Evolutionary conservation across 2,888 invertebrate genomes (phyloP).

Genomic region (Drosophila eohydei): DNA sequence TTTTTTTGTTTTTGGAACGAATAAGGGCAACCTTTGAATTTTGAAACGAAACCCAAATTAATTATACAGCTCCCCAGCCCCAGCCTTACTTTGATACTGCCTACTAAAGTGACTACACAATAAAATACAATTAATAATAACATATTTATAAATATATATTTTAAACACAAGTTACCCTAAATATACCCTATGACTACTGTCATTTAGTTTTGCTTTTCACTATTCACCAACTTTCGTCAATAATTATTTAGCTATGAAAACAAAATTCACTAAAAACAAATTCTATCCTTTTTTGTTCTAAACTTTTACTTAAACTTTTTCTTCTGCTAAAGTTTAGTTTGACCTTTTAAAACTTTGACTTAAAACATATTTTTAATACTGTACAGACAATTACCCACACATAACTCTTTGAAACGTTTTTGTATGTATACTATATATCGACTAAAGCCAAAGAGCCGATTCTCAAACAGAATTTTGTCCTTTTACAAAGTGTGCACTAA

Average conservation of each 20-base stretch:
- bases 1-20: slow-evolving; percentile 8
- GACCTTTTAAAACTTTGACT: slow-evolving; percentile 48
- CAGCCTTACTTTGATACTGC: slow-evolving; percentile 9
- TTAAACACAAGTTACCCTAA: slow-evolving; percentile 41
- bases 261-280: slow-evolving; percentile 37
- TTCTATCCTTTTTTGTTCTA: slow-evolving; percentile 3
- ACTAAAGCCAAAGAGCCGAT: slow-evolving; percentile 16
- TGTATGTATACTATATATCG: slow-evolving; percentile 41
- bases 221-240: slow-evolving; percentile 38
- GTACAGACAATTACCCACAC: slow-evolving; percentile 55
- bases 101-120: slow-evolving; percentile 12
- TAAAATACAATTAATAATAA: slow-evolving; percentile 21
- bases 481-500: slow-evolving; percentile 37
- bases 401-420: slow-evolving; percentile 57
- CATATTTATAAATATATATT: slow-evolving; percentile 32
- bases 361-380: slow-evolving; percentile 26
- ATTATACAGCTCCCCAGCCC: slow-evolving; percentile 12
- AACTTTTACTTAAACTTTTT: slow-evolving; percentile 31
- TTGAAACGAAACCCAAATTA: slow-evolving; percentile 11
- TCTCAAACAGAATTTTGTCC: slow-evolving; percentile 58
- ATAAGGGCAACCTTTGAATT: slow-evolving; percentile 18
- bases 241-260: slow-evolving; percentile 32
- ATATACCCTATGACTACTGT: slow-evolving; percentile 41
- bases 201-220: slow-evolving; percentile 45
- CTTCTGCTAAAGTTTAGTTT: slow-evolving; percentile 52